A percentile compares a stretch with the other conserved stretches of the same genome.
These are phyloP conservation scores for Elegia similella DNA, from an alignment of 2,888 invertebrate species.

Conservation along the genomic window DNA sequence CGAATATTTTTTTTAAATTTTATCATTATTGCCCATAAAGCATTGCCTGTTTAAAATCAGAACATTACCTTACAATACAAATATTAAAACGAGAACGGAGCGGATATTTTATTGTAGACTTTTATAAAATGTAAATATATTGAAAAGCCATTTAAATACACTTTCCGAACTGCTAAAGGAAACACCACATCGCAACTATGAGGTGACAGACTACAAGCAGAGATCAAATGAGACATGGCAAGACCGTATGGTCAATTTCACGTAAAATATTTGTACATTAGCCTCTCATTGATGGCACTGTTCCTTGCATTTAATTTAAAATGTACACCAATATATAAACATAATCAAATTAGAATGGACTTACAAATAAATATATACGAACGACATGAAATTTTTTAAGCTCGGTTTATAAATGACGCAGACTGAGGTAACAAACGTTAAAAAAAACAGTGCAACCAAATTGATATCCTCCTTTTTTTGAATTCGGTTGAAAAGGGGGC, in stretches of 20 bases:
- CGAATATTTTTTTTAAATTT: slow-evolving; percentile 36
- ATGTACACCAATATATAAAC: neutral
- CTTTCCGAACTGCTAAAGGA: slow-evolving; percentile 57
- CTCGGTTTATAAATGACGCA: no score
- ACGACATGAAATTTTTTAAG: no score
- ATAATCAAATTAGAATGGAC: no score
- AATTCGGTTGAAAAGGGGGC: no score
- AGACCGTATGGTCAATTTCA: slow-evolving; percentile 57
- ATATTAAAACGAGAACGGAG: slow-evolving; percentile 47
- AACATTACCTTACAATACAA: slow-evolving; percentile 56
- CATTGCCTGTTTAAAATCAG: slow-evolving; percentile 52
- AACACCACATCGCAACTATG: slow-evolving; percentile 44
- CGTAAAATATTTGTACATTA: slow-evolving; percentile 68
- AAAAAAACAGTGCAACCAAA: no score
- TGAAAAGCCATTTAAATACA: slow-evolving; percentile 40
- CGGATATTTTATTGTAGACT: slow-evolving; percentile 49
- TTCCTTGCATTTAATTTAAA: slow-evolving; percentile 44
- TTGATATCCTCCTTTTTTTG: no score
- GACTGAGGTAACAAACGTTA: no score
- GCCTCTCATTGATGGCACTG: slow-evolving; percentile 63
- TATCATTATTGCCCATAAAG: slow-evolving; percentile 57
- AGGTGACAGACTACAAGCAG: slow-evolving; percentile 62
- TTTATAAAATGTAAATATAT: slow-evolving; percentile 48
- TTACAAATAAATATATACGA: no score
- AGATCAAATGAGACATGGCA: slow-evolving; percentile 76